phyloP scores from a whole-genome alignment of 2,797 vertebrate genomes.

The Salmo trutta region DNA sequence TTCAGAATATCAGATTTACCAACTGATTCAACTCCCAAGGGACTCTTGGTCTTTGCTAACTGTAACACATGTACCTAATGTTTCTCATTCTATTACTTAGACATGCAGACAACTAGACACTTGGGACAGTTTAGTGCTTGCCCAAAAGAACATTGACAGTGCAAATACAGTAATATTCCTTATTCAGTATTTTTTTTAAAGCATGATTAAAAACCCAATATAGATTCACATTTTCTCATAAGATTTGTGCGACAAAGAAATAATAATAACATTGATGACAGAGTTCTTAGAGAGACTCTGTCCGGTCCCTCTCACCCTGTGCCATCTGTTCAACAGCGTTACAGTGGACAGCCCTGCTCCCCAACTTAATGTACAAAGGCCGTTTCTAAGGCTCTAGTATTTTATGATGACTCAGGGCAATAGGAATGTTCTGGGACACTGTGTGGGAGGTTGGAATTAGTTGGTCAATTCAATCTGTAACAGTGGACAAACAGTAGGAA shows the following conservation, averaged over 20 bases:
- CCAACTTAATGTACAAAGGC: not conserved
- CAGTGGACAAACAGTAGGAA: not conserved
- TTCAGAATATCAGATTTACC: not conserved
- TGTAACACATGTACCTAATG: not conserved
- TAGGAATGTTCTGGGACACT: too few species aligned
- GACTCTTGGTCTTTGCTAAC: not conserved
- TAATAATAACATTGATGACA: not conserved
- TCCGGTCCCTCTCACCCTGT: not conserved
- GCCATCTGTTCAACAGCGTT: not conserved
- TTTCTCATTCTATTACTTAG: not conserved
- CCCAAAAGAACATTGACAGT: not conserved
- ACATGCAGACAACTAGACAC: constrained; percentile 27
- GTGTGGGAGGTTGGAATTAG: not conserved
- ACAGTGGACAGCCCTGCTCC: not conserved
- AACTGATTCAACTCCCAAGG: not conserved
- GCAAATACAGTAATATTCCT: too few species aligned
- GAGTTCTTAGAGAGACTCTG: not conserved
- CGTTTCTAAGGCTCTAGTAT: not conserved
- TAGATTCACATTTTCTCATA: too few species aligned
- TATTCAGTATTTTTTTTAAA: too few species aligned
- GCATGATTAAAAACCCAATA: too few species aligned
- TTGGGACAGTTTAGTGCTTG: not conserved
- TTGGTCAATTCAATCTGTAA: not conserved
- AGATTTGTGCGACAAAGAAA: too few species aligned
- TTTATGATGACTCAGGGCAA: not conserved